Evolutionary conservation across 2,888 invertebrate species (phyloP), one percentile per base, ranked within the genome.

Genomic region (Orthosia cruda): DNA sequence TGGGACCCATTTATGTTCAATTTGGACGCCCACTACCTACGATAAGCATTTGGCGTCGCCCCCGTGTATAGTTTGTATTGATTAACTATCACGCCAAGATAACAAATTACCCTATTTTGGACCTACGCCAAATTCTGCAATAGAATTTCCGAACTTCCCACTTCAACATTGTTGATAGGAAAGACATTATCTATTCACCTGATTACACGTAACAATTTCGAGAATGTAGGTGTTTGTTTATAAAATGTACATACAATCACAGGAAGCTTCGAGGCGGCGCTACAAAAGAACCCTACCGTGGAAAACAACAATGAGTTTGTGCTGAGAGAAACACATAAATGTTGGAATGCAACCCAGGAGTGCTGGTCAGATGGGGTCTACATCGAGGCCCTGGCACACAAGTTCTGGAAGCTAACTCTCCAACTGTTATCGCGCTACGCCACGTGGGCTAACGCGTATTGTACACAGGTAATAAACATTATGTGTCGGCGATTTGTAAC

Each of bases 351-450:
- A 5, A 82, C 97, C 20, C 92, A 93, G 52, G 92, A 94, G 61
- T 98, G 99, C 92, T 99, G 99, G 98, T 96, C 97, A 2, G 97
- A 98, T 23, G 98, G 98, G 49, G 97, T 99, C 12, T 99, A 98
- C 93, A 97, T 99, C 67, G 96, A 97, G 40, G 98, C 98, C 74
- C 96, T 99, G 1, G 97, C 97, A 71, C 98, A 98, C 90, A 98
- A 98, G 91, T 99, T 99, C 95, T 98, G 99, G 97, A 99, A 99
- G 94, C 97, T 99, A 12, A 98, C 98, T 26, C 96, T 99, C 78
- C 98, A 99, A 95, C 96, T 99, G 55, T 91, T 99, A 59, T 97
- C 98, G 59, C 97, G 99, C 89, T 98, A 98, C 92, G 96, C 97
- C 15, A 97, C 97, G n/a, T 99, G 98, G 98, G 97, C 97, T 68